Conservation (phyloP, 2,888 invertebrate species). For the Apodemia duryi region DNA sequence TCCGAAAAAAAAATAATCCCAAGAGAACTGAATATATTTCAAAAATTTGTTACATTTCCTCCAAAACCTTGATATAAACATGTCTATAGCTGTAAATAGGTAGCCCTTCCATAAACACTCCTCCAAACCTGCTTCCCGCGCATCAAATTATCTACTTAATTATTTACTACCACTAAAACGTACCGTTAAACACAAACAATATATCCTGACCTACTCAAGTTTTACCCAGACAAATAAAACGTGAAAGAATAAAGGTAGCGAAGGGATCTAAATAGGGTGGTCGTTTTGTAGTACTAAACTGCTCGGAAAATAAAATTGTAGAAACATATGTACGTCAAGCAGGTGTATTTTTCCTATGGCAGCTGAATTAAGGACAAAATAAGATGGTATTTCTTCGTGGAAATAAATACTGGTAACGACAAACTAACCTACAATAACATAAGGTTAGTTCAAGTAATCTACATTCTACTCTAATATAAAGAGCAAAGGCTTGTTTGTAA, state of each 20-base stretch:
- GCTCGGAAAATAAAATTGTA: conserved; percentile 62
- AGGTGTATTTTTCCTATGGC: conserved; percentile 59
- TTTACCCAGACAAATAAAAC: conserved; percentile 32
- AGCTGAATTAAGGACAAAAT: conserved; percentile 42
- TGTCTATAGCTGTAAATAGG: conserved; percentile 4
- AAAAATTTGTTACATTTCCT: too few relatives aligned
- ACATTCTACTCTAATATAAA: too few relatives aligned
- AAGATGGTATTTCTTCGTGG: conserved; percentile 26
- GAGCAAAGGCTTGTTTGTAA: too few relatives aligned
- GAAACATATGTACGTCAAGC: conserved; percentile 45
- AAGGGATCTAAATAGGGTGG: conserved; percentile 57
- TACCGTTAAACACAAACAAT: conserved; percentile 53
- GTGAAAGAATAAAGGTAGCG: conserved; percentile 39
- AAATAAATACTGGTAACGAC: conserved; percentile 3
- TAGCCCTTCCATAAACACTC: conserved; percentile 51
- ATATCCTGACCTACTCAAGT: conserved; percentile 51
- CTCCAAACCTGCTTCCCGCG: conserved; percentile 52
- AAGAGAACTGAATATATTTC: too few relatives aligned
- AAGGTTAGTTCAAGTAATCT: too few relatives aligned
- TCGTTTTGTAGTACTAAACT: conserved; percentile 57
- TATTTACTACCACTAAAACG: conserved; percentile 75
- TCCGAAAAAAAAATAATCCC: not conserved
- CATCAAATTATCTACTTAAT: conserved; percentile 76
- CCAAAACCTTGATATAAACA: conserved; percentile 9
- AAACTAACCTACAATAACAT: not conserved